Evolutionary conservation across 2,888 invertebrate genomes (phyloP).

Genomic region (Palloptera scutellata): DNA sequence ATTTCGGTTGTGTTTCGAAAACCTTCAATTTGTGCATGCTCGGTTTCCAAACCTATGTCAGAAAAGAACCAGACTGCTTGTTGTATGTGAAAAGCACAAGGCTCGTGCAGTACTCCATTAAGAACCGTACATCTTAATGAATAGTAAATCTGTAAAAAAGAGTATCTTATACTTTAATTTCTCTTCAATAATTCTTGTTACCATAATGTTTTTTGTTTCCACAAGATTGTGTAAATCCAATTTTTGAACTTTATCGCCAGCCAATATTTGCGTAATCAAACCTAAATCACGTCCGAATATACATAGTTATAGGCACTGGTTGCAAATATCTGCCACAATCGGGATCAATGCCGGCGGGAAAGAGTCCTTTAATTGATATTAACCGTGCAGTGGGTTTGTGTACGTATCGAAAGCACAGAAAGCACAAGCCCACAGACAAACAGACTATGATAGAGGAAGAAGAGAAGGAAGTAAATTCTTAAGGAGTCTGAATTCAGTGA

Average conservation of each 20-base stretch:
- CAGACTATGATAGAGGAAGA: constrained; percentile 65
- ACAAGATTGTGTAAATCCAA: constrained; percentile 68
- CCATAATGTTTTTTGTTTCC: constrained; percentile 64
- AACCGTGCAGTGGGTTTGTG: constrained; percentile 82
- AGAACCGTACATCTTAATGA: constrained; percentile 46
- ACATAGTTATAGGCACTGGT: constrained; percentile 78
- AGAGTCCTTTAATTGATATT: constrained; percentile 69
- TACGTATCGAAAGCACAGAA: constrained; percentile 85
- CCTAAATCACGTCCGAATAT: constrained; percentile 81
- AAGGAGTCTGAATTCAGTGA: too few species aligned
- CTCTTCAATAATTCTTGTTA: constrained; percentile 41
- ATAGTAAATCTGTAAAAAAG: constrained; percentile 42
- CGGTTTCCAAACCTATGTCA: constrained; percentile 41
- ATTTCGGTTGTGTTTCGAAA: constrained; percentile 50
- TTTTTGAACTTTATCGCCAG: constrained; percentile 63
- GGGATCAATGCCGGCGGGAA: constrained; percentile 67
- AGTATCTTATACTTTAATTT: background rate
- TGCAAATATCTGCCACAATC: constrained; percentile 67
- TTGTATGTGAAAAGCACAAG: constrained; percentile 47
- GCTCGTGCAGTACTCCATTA: constrained; percentile 45
- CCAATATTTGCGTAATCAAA: constrained; percentile 72
- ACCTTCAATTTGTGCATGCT: constrained; percentile 35
- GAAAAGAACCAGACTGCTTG: constrained; percentile 48
- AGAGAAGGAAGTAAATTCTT: too few species aligned
- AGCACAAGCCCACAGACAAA: constrained; percentile 87